These are phyloP conservation scores for Sarcophaga rosellei DNA, from an alignment of 2,888 invertebrate species.

Conservation along the genomic window DNA sequence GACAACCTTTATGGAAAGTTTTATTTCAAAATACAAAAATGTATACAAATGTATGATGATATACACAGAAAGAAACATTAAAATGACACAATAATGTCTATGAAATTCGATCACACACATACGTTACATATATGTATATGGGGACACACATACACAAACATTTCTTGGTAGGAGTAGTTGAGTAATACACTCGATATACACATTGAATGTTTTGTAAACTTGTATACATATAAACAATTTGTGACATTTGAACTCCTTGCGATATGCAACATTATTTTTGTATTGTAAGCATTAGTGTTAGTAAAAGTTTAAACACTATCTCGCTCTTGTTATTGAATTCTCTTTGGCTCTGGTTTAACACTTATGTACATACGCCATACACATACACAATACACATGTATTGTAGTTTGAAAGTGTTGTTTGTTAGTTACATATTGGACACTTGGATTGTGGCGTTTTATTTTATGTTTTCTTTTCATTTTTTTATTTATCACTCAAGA, in stretches of 20 bases:
- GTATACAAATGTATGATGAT: neutral
- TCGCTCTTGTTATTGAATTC: neutral
- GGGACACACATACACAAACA: neutral
- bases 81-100: neutral
- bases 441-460: constrained; percentile 27
- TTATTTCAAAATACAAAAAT: neutral
- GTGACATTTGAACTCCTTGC: constrained; percentile 58
- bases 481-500: neutral
- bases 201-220: neutral
- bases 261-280: constrained; percentile 50
- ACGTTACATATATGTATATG: neutral
- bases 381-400: neutral
- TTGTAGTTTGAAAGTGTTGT: neutral
- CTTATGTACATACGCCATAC: neutral
- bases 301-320: constrained; percentile 29
- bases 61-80: neutral
- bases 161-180: neutral
- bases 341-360: neutral
- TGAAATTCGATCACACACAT: neutral
- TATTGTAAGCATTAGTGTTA: constrained; percentile 51
- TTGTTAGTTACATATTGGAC: constrained; percentile 19
- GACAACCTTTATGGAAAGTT: neutral
- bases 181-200: constrained; percentile 10
- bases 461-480: too few relatives aligned
- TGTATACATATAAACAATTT: neutral